phyloP scores from a whole-genome alignment of 2,888 invertebrate species.

The Argynnis bischoffii region DNA sequence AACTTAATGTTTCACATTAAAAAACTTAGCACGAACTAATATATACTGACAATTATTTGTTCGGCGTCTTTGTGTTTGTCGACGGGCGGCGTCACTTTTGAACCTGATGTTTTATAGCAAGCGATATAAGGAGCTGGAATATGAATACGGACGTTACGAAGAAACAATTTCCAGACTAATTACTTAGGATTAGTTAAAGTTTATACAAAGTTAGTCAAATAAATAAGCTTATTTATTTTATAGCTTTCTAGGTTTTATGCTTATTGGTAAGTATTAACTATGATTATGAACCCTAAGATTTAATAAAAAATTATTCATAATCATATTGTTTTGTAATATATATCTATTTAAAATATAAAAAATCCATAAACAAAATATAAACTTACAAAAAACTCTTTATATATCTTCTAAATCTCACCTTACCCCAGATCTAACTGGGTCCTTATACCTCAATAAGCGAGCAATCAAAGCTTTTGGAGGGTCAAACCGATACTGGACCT shows the following conservation, averaged over 20 bases:
- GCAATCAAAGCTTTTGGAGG: conserved; percentile 68
- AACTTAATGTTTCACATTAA: conserved; percentile 40
- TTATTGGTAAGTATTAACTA: too few species aligned
- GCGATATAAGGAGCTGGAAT: conserved; percentile 20
- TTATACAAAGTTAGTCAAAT: conserved; percentile 11
- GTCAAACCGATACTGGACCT: conserved; percentile 69
- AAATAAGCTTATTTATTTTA: too few species aligned
- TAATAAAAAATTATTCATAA: too few species aligned
- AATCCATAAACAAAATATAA: too few species aligned
- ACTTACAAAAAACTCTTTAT: neutral
- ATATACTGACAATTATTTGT: conserved; percentile 46
- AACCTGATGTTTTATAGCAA: conserved; percentile 35
- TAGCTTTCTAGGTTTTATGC: too few species aligned
- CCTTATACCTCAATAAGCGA: conserved; percentile 50
- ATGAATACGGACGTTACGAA: conserved; percentile 9
- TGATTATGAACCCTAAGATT: too few species aligned
- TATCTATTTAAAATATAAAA: too few species aligned
- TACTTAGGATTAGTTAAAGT: conserved; percentile 9
- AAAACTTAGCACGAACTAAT: conserved; percentile 49
- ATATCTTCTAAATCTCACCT: conserved; percentile 18
- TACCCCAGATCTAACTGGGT: conserved; percentile 23
- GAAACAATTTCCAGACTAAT: conserved; percentile 5
- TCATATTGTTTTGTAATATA: too few species aligned
- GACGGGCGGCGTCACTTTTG: conserved; percentile 42
- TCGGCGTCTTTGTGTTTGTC: conserved; percentile 60